These are phyloP conservation scores for Laticauda colubrina DNA, from an alignment of 2,113 vertebrate genomes.

Conservation along the genomic window DNA sequence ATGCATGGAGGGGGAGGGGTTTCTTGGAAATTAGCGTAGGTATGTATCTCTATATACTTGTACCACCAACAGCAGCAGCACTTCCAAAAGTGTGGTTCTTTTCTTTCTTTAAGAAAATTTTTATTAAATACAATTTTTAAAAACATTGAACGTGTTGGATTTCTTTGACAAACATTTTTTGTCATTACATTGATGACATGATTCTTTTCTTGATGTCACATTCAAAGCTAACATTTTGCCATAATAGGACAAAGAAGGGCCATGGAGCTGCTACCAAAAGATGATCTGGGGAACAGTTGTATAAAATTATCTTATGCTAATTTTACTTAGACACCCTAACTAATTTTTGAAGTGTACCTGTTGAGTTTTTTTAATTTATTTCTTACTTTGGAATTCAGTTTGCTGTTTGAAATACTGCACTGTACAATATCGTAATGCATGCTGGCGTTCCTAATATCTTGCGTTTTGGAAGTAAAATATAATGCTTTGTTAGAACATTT, in stretches of 20 bases:
- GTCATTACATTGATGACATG: too few relatives aligned
- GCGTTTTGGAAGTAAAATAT: neutral
- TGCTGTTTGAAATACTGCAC: neutral
- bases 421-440: neutral
- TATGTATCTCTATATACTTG: neutral
- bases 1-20: neutral
- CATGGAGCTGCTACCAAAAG: neutral
- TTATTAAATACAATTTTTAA: too few relatives aligned
- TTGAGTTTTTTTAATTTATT: neutral
- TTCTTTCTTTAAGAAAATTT: neutral
- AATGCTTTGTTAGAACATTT: neutral
- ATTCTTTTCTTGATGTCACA: neutral
- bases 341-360: neutral
- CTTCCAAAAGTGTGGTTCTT: neutral
- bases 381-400: neutral
- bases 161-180: too few relatives aligned
- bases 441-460: neutral
- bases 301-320: neutral
- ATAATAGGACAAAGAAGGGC: neutral
- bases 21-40: neutral
- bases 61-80: neutral
- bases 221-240: neutral
- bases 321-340: neutral
- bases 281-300: neutral
- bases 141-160: too few relatives aligned